Evolutionary conservation across 1,140 invertebrate genomes (phyloP), one percentile per base, ranked within the genome.

Genomic region (Drosophila busckii): DNA sequence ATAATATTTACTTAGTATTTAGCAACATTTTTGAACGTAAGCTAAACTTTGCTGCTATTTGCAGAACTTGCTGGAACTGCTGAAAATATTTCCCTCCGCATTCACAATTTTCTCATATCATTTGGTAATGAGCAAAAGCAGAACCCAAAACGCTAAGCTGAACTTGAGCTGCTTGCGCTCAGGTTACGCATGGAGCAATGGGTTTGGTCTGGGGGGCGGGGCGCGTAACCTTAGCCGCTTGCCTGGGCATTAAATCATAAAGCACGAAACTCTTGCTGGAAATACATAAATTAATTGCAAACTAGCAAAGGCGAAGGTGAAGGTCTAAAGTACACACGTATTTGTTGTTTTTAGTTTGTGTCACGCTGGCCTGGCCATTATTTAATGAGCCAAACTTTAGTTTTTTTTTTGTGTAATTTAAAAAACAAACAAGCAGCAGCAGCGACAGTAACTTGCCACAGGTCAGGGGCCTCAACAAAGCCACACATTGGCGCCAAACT

Each of bases 191-290:
- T n/a, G n/a, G n/a, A 58, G 53, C 45, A 52, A 55, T 26, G 6
- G n/a, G 25, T 38, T 25, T 13, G 17, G 9, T 10, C 17, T 31
- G 12, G 10, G 32, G 23, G 20, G 29, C 8, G 28, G 20, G 28
- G 16, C 23, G 35, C 38, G 69, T 83, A 80, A 80, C 75, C 75
- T 80, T 80, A 75, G 76, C 68, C 67, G 62, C 55, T 42, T 56
- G 49, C 45, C 38, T 38, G 53, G 26, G 49, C 56, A 71, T 70
- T 71, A 62, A 71, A 71, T 54, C 67, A 70, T 70, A 62, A 66
- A 65, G 17, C 12, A 23, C 19, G 10, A 26, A 22, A 22, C n/a
- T n/a, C n/a, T n/a, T n/a, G n/a, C n/a, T n/a, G n/a, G n/a, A 5
- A 32, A 16, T 26, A 29, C 20, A 28, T 59, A 71, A 71, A 73